A percentile compares a stretch with the other conserved stretches of the same genome.
These are phyloP conservation scores for Capra hircus DNA, from an alignment of 2,113 vertebrate genomes.

Conservation along the genomic window DNA sequence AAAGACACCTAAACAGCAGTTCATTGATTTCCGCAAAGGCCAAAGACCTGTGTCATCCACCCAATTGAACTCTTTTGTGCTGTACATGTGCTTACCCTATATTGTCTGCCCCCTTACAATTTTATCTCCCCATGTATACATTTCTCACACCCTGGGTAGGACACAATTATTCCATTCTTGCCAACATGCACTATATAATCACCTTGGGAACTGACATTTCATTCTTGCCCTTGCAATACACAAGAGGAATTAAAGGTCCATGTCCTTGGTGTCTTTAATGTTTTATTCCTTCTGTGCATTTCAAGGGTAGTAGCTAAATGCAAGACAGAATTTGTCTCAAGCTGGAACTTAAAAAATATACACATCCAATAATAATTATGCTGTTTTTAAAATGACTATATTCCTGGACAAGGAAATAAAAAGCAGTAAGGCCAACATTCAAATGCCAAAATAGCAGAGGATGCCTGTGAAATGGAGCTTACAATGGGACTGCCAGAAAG, in stretches of 20 bases:
- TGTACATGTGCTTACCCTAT: slow-evolving; percentile 62
- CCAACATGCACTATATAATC: slow-evolving; percentile 62
- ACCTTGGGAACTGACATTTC: slow-evolving; percentile 75
- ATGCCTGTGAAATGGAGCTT: slow-evolving; percentile 40
- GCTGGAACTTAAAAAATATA: background rate
- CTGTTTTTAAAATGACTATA: slow-evolving; percentile 27
- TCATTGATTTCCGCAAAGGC: slow-evolving; percentile 78
- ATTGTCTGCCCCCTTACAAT: slow-evolving; percentile 48
- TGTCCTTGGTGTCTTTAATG: slow-evolving; percentile 54
- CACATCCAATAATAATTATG: slow-evolving; percentile 54
- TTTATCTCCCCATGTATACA: slow-evolving; percentile 67
- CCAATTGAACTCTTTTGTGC: slow-evolving; percentile 75
- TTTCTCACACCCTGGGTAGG: slow-evolving; percentile 35
- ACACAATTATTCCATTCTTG: slow-evolving; percentile 74
- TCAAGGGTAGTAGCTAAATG: slow-evolving; percentile 31
- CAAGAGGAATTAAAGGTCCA: slow-evolving; percentile 68
- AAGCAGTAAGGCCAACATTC: slow-evolving; percentile 48
- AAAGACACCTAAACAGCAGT: slow-evolving; percentile 66
- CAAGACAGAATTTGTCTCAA: slow-evolving; percentile 4
- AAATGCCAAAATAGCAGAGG: slow-evolving; percentile 52
- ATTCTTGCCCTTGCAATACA: slow-evolving; percentile 72
- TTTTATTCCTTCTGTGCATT: slow-evolving; percentile 50
- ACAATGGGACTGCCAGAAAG: slow-evolving; percentile 57
- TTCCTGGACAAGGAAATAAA: slow-evolving; percentile 64
- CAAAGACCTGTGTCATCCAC: slow-evolving; percentile 61